phyloP scores from a whole-genome alignment of 1,140 invertebrate species.

The Drosophila bifasciata region DNA sequence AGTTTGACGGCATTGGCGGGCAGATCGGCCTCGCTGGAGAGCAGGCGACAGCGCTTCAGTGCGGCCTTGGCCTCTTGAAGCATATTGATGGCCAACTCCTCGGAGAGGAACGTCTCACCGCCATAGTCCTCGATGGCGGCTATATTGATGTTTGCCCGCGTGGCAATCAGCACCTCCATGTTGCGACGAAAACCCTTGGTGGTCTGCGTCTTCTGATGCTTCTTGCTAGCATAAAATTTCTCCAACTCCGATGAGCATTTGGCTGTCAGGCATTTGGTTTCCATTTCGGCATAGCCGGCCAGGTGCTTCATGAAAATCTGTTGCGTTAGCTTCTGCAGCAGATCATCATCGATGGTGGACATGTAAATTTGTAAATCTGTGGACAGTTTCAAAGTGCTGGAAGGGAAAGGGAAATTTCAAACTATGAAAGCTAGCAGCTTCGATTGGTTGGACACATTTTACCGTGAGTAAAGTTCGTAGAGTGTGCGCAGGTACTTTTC shows the following conservation, averaged over 20 bases:
- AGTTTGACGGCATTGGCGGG: slow-evolving; percentile 92
- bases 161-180: slow-evolving; percentile 96
- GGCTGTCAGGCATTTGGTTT: slow-evolving; percentile 91
- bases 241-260: slow-evolving; percentile 90
- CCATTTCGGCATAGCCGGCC: slow-evolving; percentile 89
- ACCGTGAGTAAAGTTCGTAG: slow-evolving; percentile 94
- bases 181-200: slow-evolving; percentile 97
- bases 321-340: slow-evolving; percentile 91
- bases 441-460: background rate
- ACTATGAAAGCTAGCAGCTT: background rate
- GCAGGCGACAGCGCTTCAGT: slow-evolving; percentile 93
- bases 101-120: slow-evolving; percentile 98
- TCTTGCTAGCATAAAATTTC: slow-evolving; percentile 96
- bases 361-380: slow-evolving; percentile 90
- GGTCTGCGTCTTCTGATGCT: slow-evolving; percentile 96
- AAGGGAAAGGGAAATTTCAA: slow-evolving; percentile 42
- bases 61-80: slow-evolving; percentile 96
- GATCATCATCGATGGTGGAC: slow-evolving; percentile 92
- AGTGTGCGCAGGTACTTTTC: slow-evolving; percentile 95
- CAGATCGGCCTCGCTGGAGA: slow-evolving; percentile 92
- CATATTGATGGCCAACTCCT: slow-evolving; percentile 97
- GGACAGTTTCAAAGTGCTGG: slow-evolving; percentile 90
- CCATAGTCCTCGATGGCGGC: slow-evolving; percentile 97
- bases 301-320: slow-evolving; percentile 94
- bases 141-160: slow-evolving; percentile 96